Conservation (phyloP, 2,113 vertebrate genomes). For the Euleptes europaea region DNA sequence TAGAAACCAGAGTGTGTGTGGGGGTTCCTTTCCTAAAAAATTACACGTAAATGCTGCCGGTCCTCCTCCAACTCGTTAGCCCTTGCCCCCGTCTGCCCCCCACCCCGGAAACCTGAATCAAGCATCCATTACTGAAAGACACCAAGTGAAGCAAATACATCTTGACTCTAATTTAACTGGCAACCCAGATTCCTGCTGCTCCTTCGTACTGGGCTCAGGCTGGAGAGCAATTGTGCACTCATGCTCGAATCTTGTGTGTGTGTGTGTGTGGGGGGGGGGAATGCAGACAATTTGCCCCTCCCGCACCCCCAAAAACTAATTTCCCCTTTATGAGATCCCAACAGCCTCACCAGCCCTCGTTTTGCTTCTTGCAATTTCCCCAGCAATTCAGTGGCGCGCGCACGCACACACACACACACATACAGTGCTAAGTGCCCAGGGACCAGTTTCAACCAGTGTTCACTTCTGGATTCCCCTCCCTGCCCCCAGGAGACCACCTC, state of each 20-base stretch:
- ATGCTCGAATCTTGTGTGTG: too few relatives aligned
- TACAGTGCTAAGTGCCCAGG: neutral
- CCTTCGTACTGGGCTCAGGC: too few relatives aligned
- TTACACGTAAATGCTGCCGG: neutral
- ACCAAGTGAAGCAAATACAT: neutral
- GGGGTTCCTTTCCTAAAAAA: neutral
- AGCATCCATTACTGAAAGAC: neutral
- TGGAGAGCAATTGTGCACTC: too few relatives aligned
- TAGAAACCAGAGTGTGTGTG: neutral
- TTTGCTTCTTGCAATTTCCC: neutral
- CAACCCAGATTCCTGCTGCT: too few relatives aligned
- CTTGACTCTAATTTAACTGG: too few relatives aligned
- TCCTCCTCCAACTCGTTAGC: neutral
- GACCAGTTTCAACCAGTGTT: neutral
- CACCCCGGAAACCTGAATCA: neutral
- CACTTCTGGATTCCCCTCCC: too few relatives aligned
- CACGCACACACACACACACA: neutral
- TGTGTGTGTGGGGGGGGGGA: too few relatives aligned
- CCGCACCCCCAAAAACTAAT: neutral
- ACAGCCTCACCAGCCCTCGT: neutral
- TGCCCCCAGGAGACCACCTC: neutral
- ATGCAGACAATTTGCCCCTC: too few relatives aligned
- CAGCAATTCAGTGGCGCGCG: neutral
- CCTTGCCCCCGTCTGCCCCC: neutral
- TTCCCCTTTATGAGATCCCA: neutral